A percentile compares a stretch with the other conserved stretches of the same genome.
Evolutionary conservation across 2,888 invertebrate species (phyloP).

Genomic region (Orgyia antiqua): DNA sequence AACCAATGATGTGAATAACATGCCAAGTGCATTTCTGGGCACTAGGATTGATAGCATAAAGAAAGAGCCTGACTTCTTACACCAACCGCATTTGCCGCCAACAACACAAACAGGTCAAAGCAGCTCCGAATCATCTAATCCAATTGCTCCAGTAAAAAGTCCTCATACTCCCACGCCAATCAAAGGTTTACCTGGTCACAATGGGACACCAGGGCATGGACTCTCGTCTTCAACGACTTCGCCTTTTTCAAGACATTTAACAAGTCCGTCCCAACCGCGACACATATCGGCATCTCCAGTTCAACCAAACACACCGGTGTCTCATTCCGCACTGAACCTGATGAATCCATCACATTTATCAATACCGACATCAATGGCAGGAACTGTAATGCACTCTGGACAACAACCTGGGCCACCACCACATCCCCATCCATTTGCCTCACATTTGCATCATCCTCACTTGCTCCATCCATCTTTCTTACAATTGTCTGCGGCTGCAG

Average conservation of each 20-base stretch:
- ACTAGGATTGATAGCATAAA: conserved; percentile 85
- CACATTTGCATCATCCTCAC: conserved; percentile 85
- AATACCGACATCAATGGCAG: conserved; percentile 81
- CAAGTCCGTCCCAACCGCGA: conserved; percentile 68
- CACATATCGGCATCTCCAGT: conserved; percentile 72
- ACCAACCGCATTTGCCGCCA: conserved; percentile 64
- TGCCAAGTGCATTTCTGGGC: conserved; percentile 78
- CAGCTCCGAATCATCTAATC: conserved; percentile 59
- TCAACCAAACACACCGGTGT: conserved; percentile 66
- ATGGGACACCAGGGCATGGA: conserved; percentile 57
- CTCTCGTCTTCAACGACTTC: conserved; percentile 67
- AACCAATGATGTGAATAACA: conserved; percentile 64
- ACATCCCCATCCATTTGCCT: conserved; percentile 82
- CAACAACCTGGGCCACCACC: conserved; percentile 85
- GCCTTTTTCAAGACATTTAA: conserved; percentile 69
- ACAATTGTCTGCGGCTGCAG: conserved; percentile 79
- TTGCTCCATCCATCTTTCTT: conserved; percentile 80
- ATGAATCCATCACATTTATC: conserved; percentile 79
- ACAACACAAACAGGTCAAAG: conserved; percentile 65
- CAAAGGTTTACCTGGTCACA: conserved; percentile 65
- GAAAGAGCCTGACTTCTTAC: conserved; percentile 83
- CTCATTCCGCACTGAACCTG: conserved; percentile 80
- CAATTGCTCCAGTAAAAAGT: conserved; percentile 77
- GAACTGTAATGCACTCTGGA: conserved; percentile 85
- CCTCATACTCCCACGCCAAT: conserved; percentile 75